These are phyloP conservation scores for Apodemia mormo DNA, from an alignment of 2,888 invertebrate genomes.

Conservation along the genomic window DNA sequence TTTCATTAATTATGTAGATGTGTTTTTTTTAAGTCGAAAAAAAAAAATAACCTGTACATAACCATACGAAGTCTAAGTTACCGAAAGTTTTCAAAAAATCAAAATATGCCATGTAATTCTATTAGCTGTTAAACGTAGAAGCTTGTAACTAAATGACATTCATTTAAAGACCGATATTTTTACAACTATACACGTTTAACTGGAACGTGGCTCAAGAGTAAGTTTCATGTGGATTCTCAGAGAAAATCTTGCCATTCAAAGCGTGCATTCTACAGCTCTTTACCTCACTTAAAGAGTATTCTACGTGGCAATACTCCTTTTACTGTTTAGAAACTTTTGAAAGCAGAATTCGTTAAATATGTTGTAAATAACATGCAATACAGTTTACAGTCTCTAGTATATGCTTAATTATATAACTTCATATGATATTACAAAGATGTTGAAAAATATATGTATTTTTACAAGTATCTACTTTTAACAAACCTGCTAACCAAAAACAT, in stretches of 20 bases:
- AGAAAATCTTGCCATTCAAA: constrained; percentile 9
- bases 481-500: too few relatives aligned
- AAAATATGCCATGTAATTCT: neutral
- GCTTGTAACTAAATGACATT: neutral
- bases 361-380: too few relatives aligned
- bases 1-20: too few relatives aligned
- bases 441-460: too few relatives aligned
- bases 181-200: constrained; percentile 3
- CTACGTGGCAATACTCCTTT: neutral
- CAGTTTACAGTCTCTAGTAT: too few relatives aligned
- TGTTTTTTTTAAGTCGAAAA: too few relatives aligned
- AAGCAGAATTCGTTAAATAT: too few relatives aligned
- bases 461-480: too few relatives aligned
- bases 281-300: constrained; percentile 8
- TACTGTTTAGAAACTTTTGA: neutral
- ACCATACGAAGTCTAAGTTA: too few relatives aligned
- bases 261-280: constrained; percentile 6
- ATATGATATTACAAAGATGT: too few relatives aligned
- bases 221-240: neutral
- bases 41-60: too few relatives aligned
- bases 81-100: neutral
- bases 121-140: neutral
- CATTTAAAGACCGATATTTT: neutral
- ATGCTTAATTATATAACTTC: too few relatives aligned
- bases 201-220: constrained; percentile 8